A percentile compares a stretch with the other conserved stretches of the same genome.
Evolutionary conservation across 1,140 invertebrate genomes (phyloP).

Genomic region (Zaprionus taronus): DNA sequence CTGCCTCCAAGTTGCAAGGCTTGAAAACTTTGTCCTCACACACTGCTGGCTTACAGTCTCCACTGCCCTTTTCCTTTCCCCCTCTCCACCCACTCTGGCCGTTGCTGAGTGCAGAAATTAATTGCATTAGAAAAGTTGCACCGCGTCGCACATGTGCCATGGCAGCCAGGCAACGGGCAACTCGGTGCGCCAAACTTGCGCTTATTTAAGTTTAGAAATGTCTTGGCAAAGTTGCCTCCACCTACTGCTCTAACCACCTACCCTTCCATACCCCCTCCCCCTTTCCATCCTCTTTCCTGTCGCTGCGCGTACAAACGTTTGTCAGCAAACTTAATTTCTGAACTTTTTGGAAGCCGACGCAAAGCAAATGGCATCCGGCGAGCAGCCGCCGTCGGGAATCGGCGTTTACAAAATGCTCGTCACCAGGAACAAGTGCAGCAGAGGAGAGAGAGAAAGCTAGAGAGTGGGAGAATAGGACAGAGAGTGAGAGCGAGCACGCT

Average conservation of each 20-base stretch:
- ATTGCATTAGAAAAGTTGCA: constrained; percentile 82
- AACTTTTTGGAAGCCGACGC: constrained; percentile 64
- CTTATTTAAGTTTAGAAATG: constrained; percentile 82
- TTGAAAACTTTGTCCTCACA: constrained; percentile 60
- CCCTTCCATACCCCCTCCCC: not conserved
- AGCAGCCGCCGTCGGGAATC: constrained; percentile 28
- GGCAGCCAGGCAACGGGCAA: constrained; percentile 28
- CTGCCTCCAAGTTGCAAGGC: constrained; percentile 53
- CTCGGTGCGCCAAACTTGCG: constrained; percentile 65
- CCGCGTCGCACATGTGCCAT: constrained; percentile 70
- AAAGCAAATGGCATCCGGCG: constrained; percentile 66
- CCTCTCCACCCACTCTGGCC: not conserved
- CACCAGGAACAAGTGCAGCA: constrained; percentile 36
- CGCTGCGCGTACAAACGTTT: constrained; percentile 67
- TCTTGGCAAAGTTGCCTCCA: constrained; percentile 60
- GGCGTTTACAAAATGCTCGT: constrained; percentile 72
- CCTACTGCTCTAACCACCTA: not conserved
- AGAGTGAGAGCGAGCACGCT: constrained; percentile 6
- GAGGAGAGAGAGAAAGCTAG: not conserved
- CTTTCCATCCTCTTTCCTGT: not conserved
- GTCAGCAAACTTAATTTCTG: constrained; percentile 83
- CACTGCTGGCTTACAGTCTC: constrained; percentile 11
- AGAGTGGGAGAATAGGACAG: not conserved
- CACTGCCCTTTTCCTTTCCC: not conserved
- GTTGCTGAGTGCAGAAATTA: constrained; percentile 79